Evolutionary conservation across 2,113 vertebrate species (phyloP).

Genomic region (Asarcornis scutulata): DNA sequence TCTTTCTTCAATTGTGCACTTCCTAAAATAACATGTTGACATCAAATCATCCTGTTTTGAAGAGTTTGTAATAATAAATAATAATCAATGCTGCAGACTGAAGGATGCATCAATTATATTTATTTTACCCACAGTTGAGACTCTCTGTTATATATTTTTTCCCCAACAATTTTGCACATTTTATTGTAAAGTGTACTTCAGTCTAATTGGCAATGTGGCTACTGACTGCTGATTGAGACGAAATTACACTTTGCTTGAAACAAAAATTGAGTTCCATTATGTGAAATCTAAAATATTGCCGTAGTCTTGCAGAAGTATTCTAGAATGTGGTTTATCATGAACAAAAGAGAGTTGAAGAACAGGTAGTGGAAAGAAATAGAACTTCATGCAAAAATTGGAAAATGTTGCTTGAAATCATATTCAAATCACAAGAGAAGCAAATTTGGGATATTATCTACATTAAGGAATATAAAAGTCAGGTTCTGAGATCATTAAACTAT

Average conservation of each 20-base stretch:
- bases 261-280: conserved; percentile 66
- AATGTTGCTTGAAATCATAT: neutral
- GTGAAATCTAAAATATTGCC: conserved; percentile 56
- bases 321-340: neutral
- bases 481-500: neutral
- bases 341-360: conserved; percentile 39
- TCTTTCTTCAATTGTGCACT: conserved; percentile 48
- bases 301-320: conserved; percentile 10
- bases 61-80: conserved; percentile 76
- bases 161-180: conserved; percentile 52
- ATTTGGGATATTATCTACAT: neutral
- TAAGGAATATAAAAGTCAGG: neutral
- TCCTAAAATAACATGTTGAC: conserved; percentile 70
- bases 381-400: neutral
- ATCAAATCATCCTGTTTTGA: conserved; percentile 69
- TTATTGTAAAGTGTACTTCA: conserved; percentile 62
- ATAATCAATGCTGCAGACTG: conserved; percentile 70
- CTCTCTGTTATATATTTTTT: conserved; percentile 49
- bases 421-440: neutral
- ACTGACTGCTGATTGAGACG: conserved; percentile 53
- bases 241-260: conserved; percentile 70
- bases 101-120: conserved; percentile 68
- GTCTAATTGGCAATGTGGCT: conserved; percentile 68
- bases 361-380: conserved; percentile 9
- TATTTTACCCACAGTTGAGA: conserved; percentile 57